Evolutionary conservation across 2,113 vertebrate species (phyloP).

Genomic region (Glaucidium brasilianum): DNA sequence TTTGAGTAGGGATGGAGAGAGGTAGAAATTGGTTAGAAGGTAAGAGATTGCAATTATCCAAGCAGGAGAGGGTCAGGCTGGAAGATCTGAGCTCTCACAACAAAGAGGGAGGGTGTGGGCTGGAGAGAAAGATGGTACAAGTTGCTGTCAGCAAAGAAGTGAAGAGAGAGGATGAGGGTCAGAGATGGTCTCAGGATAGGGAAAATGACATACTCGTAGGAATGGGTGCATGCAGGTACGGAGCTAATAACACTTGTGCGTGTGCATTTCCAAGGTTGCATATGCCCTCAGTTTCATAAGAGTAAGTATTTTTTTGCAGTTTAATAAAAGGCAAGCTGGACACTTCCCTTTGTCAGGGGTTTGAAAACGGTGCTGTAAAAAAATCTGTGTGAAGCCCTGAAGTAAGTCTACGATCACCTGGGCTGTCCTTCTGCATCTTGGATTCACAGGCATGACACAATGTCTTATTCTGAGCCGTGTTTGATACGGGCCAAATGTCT

Average conservation of each 20-base stretch:
- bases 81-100: background rate
- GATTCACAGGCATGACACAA: background rate
- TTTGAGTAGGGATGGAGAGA: background rate
- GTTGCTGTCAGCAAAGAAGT: background rate
- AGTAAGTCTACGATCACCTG: background rate
- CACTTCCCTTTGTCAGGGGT: background rate
- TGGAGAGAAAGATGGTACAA: background rate
- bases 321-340: background rate
- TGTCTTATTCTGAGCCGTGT: background rate
- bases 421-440: background rate
- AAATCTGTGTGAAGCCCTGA: background rate
- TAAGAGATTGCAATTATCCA: background rate
- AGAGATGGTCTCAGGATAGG: background rate
- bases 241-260: too few relatives aligned
- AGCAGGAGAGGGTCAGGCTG: background rate
- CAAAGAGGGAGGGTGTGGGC: background rate
- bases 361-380: background rate
- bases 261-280: background rate
- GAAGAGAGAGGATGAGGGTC: background rate
- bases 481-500: background rate
- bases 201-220: background rate
- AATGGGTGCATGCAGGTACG: background rate
- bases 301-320: background rate
- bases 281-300: background rate
- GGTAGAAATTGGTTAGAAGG: background rate